A percentile compares a stretch with the other conserved stretches of the same genome.
These are phyloP conservation scores for Hydrozoanthus tunicans DNA, from an alignment of 64 coral and sea anemone genomes.

Conservation along the genomic window DNA sequence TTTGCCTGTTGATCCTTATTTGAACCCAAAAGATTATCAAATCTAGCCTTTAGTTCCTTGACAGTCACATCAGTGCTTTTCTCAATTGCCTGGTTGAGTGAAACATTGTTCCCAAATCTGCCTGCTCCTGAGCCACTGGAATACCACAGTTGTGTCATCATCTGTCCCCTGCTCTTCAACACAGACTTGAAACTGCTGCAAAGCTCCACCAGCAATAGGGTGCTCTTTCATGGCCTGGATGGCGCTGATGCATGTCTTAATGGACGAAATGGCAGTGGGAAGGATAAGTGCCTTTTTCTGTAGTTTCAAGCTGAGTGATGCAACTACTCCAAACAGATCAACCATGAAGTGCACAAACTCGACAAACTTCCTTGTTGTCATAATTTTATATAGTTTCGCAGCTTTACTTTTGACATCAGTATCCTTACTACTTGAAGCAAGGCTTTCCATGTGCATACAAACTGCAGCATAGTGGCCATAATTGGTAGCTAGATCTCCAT, in stretches of 20 bases:
- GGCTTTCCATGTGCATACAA: conserved; percentile 36
- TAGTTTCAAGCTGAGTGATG: conserved; percentile 37
- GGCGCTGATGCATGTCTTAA: not conserved
- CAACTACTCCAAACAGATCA: conserved; percentile 53
- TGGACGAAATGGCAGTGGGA: conserved; percentile 3
- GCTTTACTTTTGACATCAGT: not conserved
- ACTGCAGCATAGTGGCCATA: conserved; percentile 31
- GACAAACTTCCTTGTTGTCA: not conserved
- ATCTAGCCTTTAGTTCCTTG: conserved; percentile 53
- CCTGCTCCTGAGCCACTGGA: conserved; percentile 24
- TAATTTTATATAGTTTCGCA: conserved; percentile 10
- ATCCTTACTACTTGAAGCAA: conserved; percentile 19
- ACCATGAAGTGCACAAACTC: not conserved
- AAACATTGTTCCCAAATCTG: conserved; percentile 13
- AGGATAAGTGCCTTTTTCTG: conserved; percentile 33
- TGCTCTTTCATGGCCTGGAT: conserved; percentile 21
- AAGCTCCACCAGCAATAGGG: not conserved
- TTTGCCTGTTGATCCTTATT: conserved; percentile 47
- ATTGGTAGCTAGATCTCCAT: conserved; percentile 26
- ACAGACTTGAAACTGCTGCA: conserved; percentile 18
- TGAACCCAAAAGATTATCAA: conserved; percentile 39
- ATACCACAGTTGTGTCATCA: not conserved
- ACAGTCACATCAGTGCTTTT: conserved; percentile 33
- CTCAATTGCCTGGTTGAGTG: conserved; percentile 5
- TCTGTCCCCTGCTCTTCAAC: conserved; percentile 12